phyloP scores from a whole-genome alignment of 2,797 vertebrate species.

The Scolopax bukidnonensis region DNA sequence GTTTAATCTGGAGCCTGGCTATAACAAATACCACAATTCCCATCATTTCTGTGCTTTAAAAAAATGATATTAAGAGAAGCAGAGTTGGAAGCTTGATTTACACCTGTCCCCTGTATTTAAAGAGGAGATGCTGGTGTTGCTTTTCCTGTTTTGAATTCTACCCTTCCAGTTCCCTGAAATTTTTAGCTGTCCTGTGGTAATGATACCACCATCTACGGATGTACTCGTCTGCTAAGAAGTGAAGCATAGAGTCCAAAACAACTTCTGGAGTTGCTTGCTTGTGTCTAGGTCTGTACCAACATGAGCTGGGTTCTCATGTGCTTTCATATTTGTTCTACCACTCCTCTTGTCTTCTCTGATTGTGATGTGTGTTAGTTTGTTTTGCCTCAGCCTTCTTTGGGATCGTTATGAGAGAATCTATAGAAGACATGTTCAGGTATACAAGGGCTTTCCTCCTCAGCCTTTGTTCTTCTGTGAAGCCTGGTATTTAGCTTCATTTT shows the following conservation, averaged over 20 bases:
- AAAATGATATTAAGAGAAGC: background rate
- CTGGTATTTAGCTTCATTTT: background rate
- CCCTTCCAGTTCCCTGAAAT: background rate
- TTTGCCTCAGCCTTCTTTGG: background rate
- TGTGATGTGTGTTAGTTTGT: background rate
- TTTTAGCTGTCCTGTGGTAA: background rate
- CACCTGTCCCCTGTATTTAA: background rate
- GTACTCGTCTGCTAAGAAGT: background rate
- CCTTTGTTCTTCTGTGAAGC: background rate
- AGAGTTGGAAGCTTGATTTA: background rate
- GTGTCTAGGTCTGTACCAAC: background rate
- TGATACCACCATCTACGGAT: background rate
- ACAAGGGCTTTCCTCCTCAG: background rate
- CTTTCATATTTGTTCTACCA: background rate
- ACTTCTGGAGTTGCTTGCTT: background rate
- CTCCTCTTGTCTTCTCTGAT: background rate
- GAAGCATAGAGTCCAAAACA: background rate
- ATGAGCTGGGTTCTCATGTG: background rate
- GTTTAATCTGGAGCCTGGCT: background rate
- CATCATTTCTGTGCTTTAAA: background rate
- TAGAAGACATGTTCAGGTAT: background rate
- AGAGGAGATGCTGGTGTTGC: background rate
- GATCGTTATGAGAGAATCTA: background rate
- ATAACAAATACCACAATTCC: background rate
- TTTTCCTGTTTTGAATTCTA: background rate